A percentile compares a stretch with the other conserved stretches of the same genome.
These are phyloP conservation scores for Thalassarche chlororhynchos DNA, from an alignment of 2,113 vertebrate genomes.

Conservation along the genomic window DNA sequence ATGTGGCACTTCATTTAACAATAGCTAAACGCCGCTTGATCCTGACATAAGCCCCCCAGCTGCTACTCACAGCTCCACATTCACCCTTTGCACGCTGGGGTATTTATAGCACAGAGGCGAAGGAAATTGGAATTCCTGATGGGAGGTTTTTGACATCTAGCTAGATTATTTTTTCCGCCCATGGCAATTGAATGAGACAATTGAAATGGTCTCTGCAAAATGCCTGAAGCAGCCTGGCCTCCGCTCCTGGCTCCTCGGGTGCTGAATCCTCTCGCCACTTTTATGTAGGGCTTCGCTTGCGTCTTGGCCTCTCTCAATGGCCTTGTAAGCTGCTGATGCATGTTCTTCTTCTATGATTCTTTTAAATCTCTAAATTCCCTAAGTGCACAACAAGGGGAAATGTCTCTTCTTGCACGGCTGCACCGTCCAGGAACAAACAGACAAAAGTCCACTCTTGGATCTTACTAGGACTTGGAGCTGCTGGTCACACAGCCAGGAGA, in stretches of 20 bases:
- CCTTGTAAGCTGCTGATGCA: not conserved
- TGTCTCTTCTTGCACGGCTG: not conserved
- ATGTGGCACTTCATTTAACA: constrained; percentile 35
- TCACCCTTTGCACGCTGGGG: constrained; percentile 24
- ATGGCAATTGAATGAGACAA: not conserved
- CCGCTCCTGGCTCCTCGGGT: not conserved
- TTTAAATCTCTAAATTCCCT: not conserved
- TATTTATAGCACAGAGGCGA: constrained; percentile 61
- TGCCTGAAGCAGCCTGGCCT: not conserved
- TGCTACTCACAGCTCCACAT: constrained; percentile 1
- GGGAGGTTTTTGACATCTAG: not conserved
- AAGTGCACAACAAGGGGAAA: not conserved
- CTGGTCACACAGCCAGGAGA: not conserved
- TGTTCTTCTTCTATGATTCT: not conserved
- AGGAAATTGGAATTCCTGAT: constrained; percentile 54
- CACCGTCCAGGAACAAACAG: not conserved
- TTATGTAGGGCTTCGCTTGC: not conserved
- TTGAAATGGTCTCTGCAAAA: not conserved
- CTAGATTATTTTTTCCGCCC: constrained; percentile 35
- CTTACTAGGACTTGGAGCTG: not conserved
- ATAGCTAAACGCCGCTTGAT: constrained; percentile 2
- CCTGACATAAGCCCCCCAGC: constrained; percentile 46
- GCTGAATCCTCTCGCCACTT: not conserved
- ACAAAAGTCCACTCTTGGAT: not conserved
- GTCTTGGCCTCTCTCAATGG: not conserved